Evolutionary conservation across 2,888 invertebrate genomes (phyloP).

Genomic region (Tachystola acroxantha): DNA sequence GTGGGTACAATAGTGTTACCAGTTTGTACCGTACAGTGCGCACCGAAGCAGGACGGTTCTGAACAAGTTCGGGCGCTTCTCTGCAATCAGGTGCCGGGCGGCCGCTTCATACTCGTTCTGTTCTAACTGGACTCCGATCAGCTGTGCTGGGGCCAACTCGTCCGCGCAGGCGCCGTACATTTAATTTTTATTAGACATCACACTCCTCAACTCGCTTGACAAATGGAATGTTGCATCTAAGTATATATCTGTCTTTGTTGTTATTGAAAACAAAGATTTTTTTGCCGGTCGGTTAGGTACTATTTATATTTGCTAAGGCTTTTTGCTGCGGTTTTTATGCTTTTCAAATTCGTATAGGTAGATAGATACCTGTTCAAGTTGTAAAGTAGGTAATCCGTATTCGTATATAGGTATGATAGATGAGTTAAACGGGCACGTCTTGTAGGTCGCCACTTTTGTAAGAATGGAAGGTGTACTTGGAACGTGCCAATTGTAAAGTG

Average conservation of each 20-base stretch:
- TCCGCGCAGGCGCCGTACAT: slow-evolving; percentile 27
- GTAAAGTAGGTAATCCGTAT: neutral
- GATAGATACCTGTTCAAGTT: no score
- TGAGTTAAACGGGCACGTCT: slow-evolving; percentile 26
- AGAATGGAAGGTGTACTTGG: neutral
- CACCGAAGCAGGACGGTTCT: slow-evolving; percentile 53
- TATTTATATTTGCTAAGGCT: no score
- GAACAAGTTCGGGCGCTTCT: slow-evolving; percentile 72
- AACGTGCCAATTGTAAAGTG: neutral
- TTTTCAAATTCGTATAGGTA: no score
- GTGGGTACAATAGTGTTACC: slow-evolving; percentile 66
- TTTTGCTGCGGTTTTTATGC: neutral
- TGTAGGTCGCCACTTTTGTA: slow-evolving; percentile 2
- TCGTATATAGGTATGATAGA: neutral
- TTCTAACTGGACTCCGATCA: slow-evolving; percentile 74
- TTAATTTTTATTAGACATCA: neutral
- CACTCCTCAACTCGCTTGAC: neutral
- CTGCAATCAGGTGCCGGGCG: slow-evolving; percentile 58
- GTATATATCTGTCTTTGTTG: neutral
- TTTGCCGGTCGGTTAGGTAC: neutral
- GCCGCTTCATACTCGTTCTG: slow-evolving; percentile 72
- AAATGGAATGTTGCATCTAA: neutral
- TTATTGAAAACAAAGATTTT: neutral
- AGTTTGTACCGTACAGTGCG: slow-evolving; percentile 69
- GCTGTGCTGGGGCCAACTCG: slow-evolving; percentile 53